phyloP scores from a whole-genome alignment of 2,797 vertebrate species.

The Lacerta viridis region DNA sequence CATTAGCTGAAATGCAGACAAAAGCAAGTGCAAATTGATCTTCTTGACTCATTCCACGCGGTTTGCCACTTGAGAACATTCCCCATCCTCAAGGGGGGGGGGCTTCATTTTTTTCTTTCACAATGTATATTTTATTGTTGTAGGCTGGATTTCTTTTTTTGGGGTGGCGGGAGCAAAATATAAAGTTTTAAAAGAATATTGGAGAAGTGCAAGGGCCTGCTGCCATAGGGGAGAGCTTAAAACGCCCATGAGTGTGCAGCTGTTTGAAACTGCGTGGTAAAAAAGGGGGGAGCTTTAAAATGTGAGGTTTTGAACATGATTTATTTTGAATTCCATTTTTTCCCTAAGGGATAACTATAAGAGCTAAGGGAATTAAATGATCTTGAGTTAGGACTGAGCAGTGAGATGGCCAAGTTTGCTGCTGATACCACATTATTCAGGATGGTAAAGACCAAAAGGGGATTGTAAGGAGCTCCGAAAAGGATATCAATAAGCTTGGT shows the following conservation, averaged over 20 bases:
- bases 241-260: too few species aligned
- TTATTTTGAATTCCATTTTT: background rate
- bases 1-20: background rate
- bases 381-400: background rate
- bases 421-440: background rate
- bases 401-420: background rate
- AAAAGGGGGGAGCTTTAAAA: background rate
- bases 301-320: background rate
- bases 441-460: too few species aligned
- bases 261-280: background rate
- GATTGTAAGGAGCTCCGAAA: too few species aligned
- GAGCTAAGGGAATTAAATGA: background rate
- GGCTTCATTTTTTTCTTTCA: background rate
- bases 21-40: background rate
- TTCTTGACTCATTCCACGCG: background rate
- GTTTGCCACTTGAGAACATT: background rate
- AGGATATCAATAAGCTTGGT: too few species aligned
- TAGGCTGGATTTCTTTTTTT: too few species aligned
- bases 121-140: background rate
- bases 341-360: background rate
- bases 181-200: too few species aligned
- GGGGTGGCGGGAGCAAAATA: too few species aligned
- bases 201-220: too few species aligned
- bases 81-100: background rate
- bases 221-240: background rate